These are phyloP conservation scores for Callyntrura guangdongensis DNA, from an alignment of 2,888 invertebrate genomes.

Conservation along the genomic window DNA sequence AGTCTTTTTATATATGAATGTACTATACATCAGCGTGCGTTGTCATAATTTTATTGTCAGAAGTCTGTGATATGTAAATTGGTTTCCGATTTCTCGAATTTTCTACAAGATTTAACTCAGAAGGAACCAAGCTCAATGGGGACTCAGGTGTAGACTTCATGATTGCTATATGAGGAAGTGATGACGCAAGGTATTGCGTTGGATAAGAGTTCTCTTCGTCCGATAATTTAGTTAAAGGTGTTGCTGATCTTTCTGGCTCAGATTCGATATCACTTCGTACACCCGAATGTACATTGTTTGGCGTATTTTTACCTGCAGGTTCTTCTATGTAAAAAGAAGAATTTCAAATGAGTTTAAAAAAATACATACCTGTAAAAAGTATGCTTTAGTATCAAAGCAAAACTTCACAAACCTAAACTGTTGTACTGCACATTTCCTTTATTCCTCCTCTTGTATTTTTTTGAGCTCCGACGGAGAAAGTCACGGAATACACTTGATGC, in stretches of 20 bases:
- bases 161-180: slow-evolving; percentile 66
- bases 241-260: slow-evolving; percentile 69
- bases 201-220: slow-evolving; percentile 83
- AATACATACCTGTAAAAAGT: background rate
- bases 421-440: slow-evolving; percentile 68
- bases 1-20: background rate
- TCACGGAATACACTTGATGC: slow-evolving; percentile 90
- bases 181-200: slow-evolving; percentile 59
- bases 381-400: background rate
- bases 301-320: slow-evolving; percentile 30
- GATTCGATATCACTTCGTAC: slow-evolving; percentile 70
- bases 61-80: slow-evolving; percentile 84
- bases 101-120: slow-evolving; percentile 83
- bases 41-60: slow-evolving; percentile 73
- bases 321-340: slow-evolving; percentile 57
- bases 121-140: slow-evolving; percentile 83
- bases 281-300: slow-evolving; percentile 40
- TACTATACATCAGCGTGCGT: slow-evolving; percentile 57
- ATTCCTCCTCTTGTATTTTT: slow-evolving; percentile 84
- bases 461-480: slow-evolving; percentile 88
- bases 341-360: background rate
- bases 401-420: slow-evolving; percentile 55
- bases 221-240: slow-evolving; percentile 70
- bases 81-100: slow-evolving; percentile 84
- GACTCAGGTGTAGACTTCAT: slow-evolving; percentile 79